Base-by-base conservation (phyloP, 30 jellyfish, hydroid and myxozoan species). In the Sanderia malayensis region DNA sequence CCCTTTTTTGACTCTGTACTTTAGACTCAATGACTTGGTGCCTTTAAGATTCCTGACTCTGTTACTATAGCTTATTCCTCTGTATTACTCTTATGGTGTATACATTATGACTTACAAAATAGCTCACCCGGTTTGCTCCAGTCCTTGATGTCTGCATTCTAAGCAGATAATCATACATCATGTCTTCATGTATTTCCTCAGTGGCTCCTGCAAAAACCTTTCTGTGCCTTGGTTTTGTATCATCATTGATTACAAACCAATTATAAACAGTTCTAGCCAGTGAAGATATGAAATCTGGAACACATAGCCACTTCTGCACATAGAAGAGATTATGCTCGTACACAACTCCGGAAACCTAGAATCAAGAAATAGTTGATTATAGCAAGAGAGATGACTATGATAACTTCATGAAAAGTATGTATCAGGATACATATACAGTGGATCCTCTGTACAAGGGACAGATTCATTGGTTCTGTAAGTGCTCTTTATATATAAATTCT, bases 171-270 rank as follows among this genome's bases (percentile, higher is more conserved):
- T 88, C 95, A 81, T 55, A 88, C 65, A 88, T 31, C 91, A 88
- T 81, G 49, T 88, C 97, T 15, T 88, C 97, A 15, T 88, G 97
- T 18, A 81, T 74, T n/a, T 81, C 93, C 45, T 83, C 95, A 15
- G 97, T 88, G 13, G 97, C 97, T 28, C 97, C 97, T 65, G 44
- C 66, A 49, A 80, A 89, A 25, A 80, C 10, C 69, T 80, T 79
- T 20, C 74, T 49, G 57, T 57, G 84, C 10, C 70, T 31, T 6
- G 86, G 70, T 21, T 74, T 44, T 4, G 30, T 71, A 9, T 65
- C 87, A 1, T 23, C 46, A 31, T 29, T 71, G 19, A 37, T 26
- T 63, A 32, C 61, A 57, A 79, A 73, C 76, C 80, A 66, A 29
- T 80, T 23, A 31, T 60, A 57, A 4, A 71, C 94, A 33, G 82